A percentile compares a stretch with the other conserved stretches of the same genome.
These are phyloP conservation scores for Bacillus rossius DNA, from an alignment of 1,140 invertebrate species.

Conservation along the genomic window DNA sequence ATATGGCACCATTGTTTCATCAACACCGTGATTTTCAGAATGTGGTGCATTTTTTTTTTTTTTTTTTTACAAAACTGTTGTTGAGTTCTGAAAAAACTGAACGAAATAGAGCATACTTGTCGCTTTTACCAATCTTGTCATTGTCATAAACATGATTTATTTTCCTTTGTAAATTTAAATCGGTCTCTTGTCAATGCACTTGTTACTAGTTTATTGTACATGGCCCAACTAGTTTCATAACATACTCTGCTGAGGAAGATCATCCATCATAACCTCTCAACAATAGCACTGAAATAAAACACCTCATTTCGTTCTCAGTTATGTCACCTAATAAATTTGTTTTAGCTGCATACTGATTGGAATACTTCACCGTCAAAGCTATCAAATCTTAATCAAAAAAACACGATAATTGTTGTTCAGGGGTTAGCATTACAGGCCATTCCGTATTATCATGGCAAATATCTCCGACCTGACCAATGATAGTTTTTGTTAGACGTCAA, in stretches of 20 bases:
- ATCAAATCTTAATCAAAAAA: too few species aligned
- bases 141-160: conserved; percentile 15
- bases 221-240: conserved; percentile 25
- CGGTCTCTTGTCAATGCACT: conserved; percentile 18
- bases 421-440: too few species aligned
- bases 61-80: not conserved
- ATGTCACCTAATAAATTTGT: too few species aligned
- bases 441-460: too few species aligned
- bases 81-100: not conserved
- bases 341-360: too few species aligned
- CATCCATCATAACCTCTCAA: conserved; percentile 21
- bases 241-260: conserved; percentile 20
- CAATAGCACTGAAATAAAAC: conserved; percentile 22
- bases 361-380: too few species aligned
- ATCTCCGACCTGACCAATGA: too few species aligned
- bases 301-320: conserved; percentile 15
- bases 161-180: conserved; percentile 19
- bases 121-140: not conserved
- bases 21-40: conserved; percentile 1
- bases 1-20: not conserved
- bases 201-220: conserved; percentile 18
- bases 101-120: not conserved
- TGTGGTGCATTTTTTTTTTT: conserved; percentile 1
- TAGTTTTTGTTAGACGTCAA: too few species aligned
- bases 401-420: too few species aligned